A percentile compares a stretch with the other conserved stretches of the same genome.
These are phyloP conservation scores for Dasyornis broadbenti DNA, from an alignment of 2,113 vertebrate species.

Conservation along the genomic window DNA sequence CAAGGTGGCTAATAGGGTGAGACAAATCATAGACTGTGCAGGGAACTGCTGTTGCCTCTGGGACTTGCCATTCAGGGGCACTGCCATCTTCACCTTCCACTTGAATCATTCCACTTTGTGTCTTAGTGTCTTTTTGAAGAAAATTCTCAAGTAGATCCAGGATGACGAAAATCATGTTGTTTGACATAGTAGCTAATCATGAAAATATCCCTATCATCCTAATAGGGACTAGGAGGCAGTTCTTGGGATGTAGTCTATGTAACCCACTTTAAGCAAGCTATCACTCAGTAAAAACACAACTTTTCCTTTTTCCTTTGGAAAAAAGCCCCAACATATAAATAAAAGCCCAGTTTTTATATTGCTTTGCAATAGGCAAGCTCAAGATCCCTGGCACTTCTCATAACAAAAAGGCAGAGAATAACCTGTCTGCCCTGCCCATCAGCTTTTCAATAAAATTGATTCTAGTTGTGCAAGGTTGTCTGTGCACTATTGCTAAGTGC, in stretches of 20 bases:
- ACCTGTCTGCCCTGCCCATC: not conserved
- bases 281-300: not conserved
- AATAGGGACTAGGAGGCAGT: not conserved
- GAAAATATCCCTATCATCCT: not conserved
- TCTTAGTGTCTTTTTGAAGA: not conserved
- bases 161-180: not conserved
- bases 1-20: not conserved
- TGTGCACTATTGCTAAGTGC: not conserved
- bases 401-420: slow-evolving; percentile 30
- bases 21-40: not conserved
- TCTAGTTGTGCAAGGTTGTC: not conserved
- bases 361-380: not conserved
- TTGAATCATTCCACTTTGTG: not conserved
- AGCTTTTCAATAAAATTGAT: slow-evolving; percentile 29
- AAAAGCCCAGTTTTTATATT: not conserved
- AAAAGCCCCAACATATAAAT: not conserved
- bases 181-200: not conserved
- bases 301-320: not conserved
- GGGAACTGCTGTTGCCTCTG: not conserved
- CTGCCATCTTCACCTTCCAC: not conserved
- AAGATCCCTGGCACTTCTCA: not conserved
- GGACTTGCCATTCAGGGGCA: not conserved
- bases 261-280: not conserved
- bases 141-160: not conserved
- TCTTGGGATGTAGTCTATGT: not conserved